phyloP scores from a whole-genome alignment of 2,113 vertebrate species.

The Numenius arquata region DNA sequence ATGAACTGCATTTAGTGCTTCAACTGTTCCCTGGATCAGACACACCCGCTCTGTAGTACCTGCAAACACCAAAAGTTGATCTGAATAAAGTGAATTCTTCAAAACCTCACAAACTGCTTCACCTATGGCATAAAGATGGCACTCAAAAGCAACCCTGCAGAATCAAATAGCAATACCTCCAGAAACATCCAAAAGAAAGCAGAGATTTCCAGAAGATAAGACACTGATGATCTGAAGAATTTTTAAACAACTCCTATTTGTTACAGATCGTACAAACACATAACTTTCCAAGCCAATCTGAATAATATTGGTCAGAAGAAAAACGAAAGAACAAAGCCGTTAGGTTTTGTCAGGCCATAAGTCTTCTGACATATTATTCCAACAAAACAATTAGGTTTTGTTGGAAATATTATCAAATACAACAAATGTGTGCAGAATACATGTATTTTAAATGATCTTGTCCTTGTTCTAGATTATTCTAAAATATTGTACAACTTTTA shows the following conservation, averaged over 20 bases:
- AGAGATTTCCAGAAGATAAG: not conserved
- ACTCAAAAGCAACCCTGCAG: not conserved
- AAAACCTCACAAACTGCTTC: not conserved
- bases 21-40: conserved; percentile 98
- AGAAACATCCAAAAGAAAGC: not conserved
- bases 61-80: conserved; percentile 60
- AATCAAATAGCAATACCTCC: not conserved
- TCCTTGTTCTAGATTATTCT: not conserved
- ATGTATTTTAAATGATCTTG: not conserved
- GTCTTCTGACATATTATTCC: not conserved
- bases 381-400: not conserved
- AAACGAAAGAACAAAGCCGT: not conserved
- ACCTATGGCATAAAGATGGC: not conserved
- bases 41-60: conserved; percentile 98
- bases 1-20: conserved; percentile 98
- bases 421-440: not conserved
- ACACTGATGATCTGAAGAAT: not conserved
- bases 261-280: not conserved
- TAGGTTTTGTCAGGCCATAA: not conserved
- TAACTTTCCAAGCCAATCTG: not conserved
- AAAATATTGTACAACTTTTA: not conserved
- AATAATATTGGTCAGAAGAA: not conserved
- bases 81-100: not conserved
- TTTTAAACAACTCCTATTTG: not conserved
- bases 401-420: not conserved